Evolutionary conservation across 2,797 vertebrate species (phyloP).

Genomic region (Sebastes kiyomatsui): DNA sequence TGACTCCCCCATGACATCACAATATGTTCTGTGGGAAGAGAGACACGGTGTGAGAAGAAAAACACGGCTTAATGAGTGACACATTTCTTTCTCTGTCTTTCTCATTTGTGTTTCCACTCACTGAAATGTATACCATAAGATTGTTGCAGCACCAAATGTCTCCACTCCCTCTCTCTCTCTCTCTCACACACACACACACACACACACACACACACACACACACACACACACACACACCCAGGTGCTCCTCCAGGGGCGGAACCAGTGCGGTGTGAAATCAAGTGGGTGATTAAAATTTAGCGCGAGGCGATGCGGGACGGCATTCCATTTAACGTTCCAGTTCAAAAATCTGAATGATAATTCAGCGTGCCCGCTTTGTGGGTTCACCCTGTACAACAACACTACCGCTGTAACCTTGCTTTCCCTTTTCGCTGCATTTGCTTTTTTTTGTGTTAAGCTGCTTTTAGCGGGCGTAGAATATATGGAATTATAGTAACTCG

Average conservation of each 20-base stretch:
- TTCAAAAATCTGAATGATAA: slow-evolving; percentile 61
- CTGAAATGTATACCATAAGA: slow-evolving; percentile 11
- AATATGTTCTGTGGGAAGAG: slow-evolving; percentile 4
- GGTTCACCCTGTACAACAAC: slow-evolving; percentile 23
- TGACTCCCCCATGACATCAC: slow-evolving; percentile 23
- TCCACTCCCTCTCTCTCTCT: not conserved
- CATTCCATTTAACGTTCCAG: slow-evolving; percentile 67
- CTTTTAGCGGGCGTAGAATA: not conserved
- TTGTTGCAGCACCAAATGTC: not conserved
- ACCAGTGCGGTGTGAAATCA: slow-evolving; percentile 73
- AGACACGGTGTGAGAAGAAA: not conserved
- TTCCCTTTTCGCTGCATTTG: not conserved
- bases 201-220: not conserved
- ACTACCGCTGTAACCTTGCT: slow-evolving; percentile 17
- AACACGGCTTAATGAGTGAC: slow-evolving; percentile 19
- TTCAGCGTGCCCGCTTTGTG: slow-evolving; percentile 19
- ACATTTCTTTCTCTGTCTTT: slow-evolving; percentile 13
- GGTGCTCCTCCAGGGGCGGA: slow-evolving; percentile 53
- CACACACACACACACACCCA: slow-evolving; percentile 18
- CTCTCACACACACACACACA: not conserved
- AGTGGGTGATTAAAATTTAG: slow-evolving; percentile 75
- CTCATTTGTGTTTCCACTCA: slow-evolving; percentile 2
- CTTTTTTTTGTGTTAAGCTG: slow-evolving; percentile 1
- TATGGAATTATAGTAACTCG: not conserved
- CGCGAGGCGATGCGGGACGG: slow-evolving; percentile 41